phyloP scores from a whole-genome alignment of 2,888 invertebrate genomes.

The Eurytoma californica region DNA sequence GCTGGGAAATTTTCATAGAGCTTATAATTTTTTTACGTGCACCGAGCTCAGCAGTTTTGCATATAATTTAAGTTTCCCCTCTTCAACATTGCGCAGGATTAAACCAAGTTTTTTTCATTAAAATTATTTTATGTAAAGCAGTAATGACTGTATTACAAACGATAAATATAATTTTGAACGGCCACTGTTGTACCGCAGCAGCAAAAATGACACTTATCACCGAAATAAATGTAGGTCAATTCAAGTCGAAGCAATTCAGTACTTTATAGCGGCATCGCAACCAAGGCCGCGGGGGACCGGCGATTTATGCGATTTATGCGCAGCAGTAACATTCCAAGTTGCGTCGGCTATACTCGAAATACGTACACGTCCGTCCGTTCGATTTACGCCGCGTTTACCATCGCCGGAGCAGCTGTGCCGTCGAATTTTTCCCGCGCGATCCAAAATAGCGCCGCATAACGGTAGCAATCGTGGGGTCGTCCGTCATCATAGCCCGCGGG shows the following conservation, averaged over 20 bases:
- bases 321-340: background rate
- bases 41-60: no score
- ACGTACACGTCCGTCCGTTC: background rate
- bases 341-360: no score
- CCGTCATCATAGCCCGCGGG: background rate
- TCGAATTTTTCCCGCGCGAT: background rate
- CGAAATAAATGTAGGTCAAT: constrained; percentile 32
- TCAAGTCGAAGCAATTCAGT: constrained; percentile 20
- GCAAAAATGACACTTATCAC: constrained; percentile 4
- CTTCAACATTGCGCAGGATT: no score
- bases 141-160: background rate
- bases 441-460: constrained; percentile 2
- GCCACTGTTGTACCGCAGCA: background rate
- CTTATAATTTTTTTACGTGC: no score
- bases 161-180: background rate
- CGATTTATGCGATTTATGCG: background rate
- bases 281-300: constrained; percentile 12
- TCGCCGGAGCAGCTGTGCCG: background rate
- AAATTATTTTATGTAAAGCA: background rate
- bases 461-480: background rate
- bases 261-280: constrained; percentile 4
- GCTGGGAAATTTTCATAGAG: no score
- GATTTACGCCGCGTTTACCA: background rate
- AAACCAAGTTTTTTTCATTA: no score
- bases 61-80: no score